These are phyloP conservation scores for Gambusia affinis DNA, from an alignment of 2,113 vertebrate genomes.

Conservation along the genomic window DNA sequence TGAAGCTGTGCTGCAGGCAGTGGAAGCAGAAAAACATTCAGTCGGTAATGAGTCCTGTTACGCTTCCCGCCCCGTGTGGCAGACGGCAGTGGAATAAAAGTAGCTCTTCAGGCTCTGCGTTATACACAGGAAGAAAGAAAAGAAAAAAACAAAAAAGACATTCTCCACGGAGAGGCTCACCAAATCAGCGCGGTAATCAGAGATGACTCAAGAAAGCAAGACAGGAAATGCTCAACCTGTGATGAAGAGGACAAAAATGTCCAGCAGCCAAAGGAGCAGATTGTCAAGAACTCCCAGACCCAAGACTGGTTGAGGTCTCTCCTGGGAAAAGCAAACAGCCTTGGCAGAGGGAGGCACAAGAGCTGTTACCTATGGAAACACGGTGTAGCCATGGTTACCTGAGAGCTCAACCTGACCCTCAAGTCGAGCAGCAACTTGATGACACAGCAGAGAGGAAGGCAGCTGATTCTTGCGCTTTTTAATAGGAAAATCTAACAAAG, in stretches of 20 bases:
- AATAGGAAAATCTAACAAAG: constrained; percentile 18
- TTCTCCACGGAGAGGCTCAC: constrained; percentile 5
- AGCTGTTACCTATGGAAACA: constrained; percentile 62
- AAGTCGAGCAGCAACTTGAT: constrained; percentile 56
- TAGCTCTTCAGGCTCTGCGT: neutral
- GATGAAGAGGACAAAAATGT: constrained; percentile 35
- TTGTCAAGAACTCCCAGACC: constrained; percentile 49
- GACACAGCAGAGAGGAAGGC: constrained; percentile 31
- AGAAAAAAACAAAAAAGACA: neutral
- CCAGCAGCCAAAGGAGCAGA: constrained; percentile 25
- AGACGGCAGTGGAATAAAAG: constrained; percentile 27
- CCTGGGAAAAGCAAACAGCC: constrained; percentile 76
- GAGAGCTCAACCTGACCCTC: constrained; percentile 42
- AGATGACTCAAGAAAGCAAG: constrained; percentile 15
- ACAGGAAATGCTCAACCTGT: constrained; percentile 46
- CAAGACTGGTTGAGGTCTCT: constrained; percentile 35
- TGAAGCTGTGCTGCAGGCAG: constrained; percentile 48
- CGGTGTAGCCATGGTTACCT: constrained; percentile 61
- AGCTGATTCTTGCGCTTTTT: constrained; percentile 21
- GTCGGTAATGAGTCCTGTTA: constrained; percentile 60
- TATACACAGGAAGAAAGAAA: neutral
- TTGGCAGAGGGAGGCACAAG: constrained; percentile 36
- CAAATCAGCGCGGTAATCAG: constrained; percentile 3
- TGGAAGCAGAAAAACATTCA: constrained; percentile 33
- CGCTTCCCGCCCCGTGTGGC: constrained; percentile 41